These are phyloP conservation scores for Apis laboriosa DNA, from an alignment of 1,140 invertebrate genomes.

Conservation along the genomic window DNA sequence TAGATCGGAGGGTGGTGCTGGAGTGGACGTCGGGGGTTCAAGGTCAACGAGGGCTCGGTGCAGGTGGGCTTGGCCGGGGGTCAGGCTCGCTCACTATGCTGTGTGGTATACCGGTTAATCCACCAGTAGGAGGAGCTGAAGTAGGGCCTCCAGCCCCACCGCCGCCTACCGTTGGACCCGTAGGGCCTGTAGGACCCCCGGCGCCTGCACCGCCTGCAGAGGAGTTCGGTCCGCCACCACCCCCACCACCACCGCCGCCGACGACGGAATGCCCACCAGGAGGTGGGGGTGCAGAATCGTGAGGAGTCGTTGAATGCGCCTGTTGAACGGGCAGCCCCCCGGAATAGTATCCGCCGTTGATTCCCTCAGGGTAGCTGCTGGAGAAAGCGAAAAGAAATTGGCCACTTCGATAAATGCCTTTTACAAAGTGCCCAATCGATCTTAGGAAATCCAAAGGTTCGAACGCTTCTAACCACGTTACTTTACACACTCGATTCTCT, in stretches of 20 bases:
- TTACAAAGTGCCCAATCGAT: conserved; percentile 65
- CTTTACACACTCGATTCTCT: conserved; percentile 65
- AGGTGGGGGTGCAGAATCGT: conserved; percentile 84
- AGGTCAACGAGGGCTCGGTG: conserved; percentile 80
- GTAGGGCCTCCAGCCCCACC: conserved; percentile 69
- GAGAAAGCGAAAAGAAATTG: conserved; percentile 78
- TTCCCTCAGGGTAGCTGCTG: conserved; percentile 83
- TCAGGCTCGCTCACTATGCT: conserved; percentile 80
- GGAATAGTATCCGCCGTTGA: conserved; percentile 87
- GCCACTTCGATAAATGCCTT: conserved; percentile 71
- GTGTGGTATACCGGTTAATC: conserved; percentile 79
- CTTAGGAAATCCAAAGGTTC: conserved; percentile 63
- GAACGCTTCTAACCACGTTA: conserved; percentile 59
- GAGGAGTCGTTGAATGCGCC: conserved; percentile 88
- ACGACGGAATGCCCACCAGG: conserved; percentile 81
- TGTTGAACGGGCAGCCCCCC: conserved; percentile 87
- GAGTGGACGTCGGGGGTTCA: conserved; percentile 64
- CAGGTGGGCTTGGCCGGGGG: conserved; percentile 79
- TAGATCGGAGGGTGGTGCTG: conserved; percentile 70
- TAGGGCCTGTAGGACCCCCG: conserved; percentile 68
- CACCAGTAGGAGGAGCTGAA: conserved; percentile 73
- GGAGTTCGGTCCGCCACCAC: conserved; percentile 73
- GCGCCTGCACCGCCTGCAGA: conserved; percentile 71
- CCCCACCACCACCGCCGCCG: conserved; percentile 74
- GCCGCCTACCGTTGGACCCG: conserved; percentile 68